Percentiles rank a stretch among this genome's conserved stretches.
These are phyloP conservation scores for Notodonta ziczac DNA, from an alignment of 2,888 invertebrate genomes.

Conservation along the genomic window DNA sequence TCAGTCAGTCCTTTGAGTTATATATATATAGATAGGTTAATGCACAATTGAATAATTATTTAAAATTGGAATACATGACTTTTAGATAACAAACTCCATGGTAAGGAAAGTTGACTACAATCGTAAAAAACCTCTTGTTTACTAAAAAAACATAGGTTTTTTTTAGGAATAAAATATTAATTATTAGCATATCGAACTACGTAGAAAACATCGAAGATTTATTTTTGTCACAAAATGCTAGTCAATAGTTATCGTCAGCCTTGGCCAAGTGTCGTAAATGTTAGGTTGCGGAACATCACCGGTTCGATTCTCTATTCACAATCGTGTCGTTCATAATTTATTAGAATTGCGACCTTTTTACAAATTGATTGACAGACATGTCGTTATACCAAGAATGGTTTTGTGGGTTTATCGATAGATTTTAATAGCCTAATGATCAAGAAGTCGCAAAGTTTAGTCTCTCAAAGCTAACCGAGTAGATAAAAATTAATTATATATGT, in stretches of 20 bases:
- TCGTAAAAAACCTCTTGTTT: too few species aligned
- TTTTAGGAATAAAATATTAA: too few species aligned
- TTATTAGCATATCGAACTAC: slow-evolving; percentile 15
- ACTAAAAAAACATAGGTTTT: too few species aligned
- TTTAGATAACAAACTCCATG: too few species aligned
- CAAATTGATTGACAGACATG: slow-evolving; percentile 24
- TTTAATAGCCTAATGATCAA: neutral
- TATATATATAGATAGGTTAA: too few species aligned
- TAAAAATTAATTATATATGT: too few species aligned
- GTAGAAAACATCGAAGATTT: slow-evolving; percentile 12
- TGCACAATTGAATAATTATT: too few species aligned
- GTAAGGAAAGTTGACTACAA: too few species aligned
- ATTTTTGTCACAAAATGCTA: slow-evolving; percentile 13
- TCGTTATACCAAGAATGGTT: neutral
- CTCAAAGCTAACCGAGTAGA: too few species aligned
- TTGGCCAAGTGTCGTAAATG: slow-evolving; percentile 24
- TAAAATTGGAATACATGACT: too few species aligned
- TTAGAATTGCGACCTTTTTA: slow-evolving; percentile 25
- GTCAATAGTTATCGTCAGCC: slow-evolving; percentile 15
- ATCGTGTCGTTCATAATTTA: slow-evolving; percentile 28
- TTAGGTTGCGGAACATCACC: slow-evolving; percentile 2
- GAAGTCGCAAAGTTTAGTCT: neutral
- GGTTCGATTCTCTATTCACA: slow-evolving; percentile 10
- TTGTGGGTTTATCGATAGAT: neutral
- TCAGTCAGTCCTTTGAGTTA: too few species aligned